Conservation (phyloP, 2,113 vertebrate genomes). For the Falco punctatus region DNA sequence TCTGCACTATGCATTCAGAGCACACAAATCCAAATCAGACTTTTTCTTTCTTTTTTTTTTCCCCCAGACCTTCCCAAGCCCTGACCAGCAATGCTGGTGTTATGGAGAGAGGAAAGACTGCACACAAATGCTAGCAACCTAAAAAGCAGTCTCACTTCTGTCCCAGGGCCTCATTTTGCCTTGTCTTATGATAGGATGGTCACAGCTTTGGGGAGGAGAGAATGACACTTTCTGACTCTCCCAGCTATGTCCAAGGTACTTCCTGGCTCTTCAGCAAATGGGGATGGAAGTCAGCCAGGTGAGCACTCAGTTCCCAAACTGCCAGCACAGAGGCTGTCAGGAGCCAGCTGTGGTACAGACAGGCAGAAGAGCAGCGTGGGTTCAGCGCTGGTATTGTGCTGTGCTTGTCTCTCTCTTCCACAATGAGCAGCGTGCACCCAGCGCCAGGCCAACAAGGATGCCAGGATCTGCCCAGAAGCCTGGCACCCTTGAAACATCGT, state of each 20-base stretch:
- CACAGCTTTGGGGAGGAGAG: background rate
- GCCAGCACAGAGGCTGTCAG: background rate
- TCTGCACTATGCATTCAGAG: background rate
- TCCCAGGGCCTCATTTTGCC: background rate
- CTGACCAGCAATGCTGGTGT: background rate
- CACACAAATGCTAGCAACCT: background rate
- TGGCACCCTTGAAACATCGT: background rate
- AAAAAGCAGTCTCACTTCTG: background rate
- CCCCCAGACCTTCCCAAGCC: background rate
- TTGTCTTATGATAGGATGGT: background rate
- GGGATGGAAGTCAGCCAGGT: background rate
- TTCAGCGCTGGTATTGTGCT: background rate
- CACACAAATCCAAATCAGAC: background rate
- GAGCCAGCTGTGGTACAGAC: background rate
- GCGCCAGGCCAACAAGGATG: accelerated
- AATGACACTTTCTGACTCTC: background rate
- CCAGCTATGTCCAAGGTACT: background rate
- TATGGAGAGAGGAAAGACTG: background rate
- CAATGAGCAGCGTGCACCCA: background rate
- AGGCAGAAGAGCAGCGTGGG: background rate
- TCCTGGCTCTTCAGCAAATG: background rate
- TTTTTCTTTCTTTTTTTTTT: background rate
- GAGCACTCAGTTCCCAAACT: background rate
- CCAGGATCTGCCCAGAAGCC: background rate
- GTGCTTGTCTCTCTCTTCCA: background rate